Conservation (phyloP, 2,113 vertebrate species). For the Quiscalus mexicanus region DNA sequence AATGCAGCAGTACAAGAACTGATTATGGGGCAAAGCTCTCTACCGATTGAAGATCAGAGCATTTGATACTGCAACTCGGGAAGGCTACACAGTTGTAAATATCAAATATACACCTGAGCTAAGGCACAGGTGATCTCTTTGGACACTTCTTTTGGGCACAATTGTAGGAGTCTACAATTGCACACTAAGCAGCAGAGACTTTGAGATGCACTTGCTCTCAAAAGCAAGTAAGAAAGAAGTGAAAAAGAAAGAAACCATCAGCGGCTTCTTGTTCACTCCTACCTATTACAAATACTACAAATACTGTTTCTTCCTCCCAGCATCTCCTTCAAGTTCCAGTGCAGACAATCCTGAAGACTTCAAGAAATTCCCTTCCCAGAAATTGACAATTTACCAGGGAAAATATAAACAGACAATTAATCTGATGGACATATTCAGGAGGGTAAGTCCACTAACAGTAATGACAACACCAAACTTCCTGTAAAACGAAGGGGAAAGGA, state of each 20-base stretch:
- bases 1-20: not conserved
- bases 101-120: fast-evolving
- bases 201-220: not conserved
- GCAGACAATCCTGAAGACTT: not conserved
- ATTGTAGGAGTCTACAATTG: not conserved
- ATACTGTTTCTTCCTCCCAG: not conserved
- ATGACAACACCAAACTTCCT: not conserved
- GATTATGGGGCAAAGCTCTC: not conserved
- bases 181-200: not conserved
- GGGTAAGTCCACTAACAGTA: not conserved
- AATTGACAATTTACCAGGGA: not conserved
- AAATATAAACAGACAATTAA: not conserved
- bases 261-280: not conserved
- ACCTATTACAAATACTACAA: not conserved
- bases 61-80: not conserved
- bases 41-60: not conserved
- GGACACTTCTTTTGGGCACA: not conserved
- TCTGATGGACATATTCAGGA: not conserved
- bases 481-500: not conserved
- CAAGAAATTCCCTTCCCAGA: not conserved
- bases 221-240: not conserved
- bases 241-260: not conserved
- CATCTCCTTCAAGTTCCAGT: not conserved
- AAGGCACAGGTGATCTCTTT: not conserved
- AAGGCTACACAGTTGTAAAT: not conserved